Conservation (phyloP, 2,888 invertebrate species). For the Patella depressa region DNA sequence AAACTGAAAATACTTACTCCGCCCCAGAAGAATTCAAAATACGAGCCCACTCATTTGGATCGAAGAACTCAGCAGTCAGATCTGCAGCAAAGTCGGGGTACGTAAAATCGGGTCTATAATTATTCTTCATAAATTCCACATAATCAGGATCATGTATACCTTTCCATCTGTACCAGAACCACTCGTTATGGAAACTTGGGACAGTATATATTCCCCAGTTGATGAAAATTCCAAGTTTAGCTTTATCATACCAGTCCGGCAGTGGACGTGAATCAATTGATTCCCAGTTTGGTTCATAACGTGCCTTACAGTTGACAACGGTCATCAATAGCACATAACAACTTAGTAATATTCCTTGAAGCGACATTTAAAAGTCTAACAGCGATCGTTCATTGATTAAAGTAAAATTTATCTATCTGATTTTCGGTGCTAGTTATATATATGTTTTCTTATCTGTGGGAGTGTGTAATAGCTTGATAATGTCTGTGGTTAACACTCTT, state of each 20-base stretch:
- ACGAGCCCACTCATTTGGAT: constrained; percentile 86
- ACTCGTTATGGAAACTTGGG: constrained; percentile 80
- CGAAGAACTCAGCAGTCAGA: constrained; percentile 88
- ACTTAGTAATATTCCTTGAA: no score
- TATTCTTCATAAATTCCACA: constrained; percentile 81
- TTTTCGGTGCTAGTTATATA: no score
- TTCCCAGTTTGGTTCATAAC: constrained; percentile 80
- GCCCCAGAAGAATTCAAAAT: constrained; percentile 88
- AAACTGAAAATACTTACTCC: constrained; percentile 69
- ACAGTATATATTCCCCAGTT: constrained; percentile 95
- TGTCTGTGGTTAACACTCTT: no score
- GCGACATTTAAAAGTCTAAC: no score
- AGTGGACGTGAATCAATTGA: constrained; percentile 86
- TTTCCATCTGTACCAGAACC: constrained; percentile 59
- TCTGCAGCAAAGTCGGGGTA: constrained; percentile 91
- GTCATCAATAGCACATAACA: no score
- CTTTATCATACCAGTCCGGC: constrained; percentile 89
- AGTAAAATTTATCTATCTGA: no score
- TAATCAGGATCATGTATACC: constrained; percentile 34
- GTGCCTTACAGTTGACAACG: no score
- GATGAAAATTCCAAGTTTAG: constrained; percentile 90
- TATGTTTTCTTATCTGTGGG: no score
- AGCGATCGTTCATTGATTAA: no score
- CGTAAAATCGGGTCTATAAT: constrained; percentile 85
- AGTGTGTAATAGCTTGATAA: no score